These are phyloP conservation scores for Prolemur simus DNA, from an alignment of 2,113 vertebrate species.

Conservation along the genomic window DNA sequence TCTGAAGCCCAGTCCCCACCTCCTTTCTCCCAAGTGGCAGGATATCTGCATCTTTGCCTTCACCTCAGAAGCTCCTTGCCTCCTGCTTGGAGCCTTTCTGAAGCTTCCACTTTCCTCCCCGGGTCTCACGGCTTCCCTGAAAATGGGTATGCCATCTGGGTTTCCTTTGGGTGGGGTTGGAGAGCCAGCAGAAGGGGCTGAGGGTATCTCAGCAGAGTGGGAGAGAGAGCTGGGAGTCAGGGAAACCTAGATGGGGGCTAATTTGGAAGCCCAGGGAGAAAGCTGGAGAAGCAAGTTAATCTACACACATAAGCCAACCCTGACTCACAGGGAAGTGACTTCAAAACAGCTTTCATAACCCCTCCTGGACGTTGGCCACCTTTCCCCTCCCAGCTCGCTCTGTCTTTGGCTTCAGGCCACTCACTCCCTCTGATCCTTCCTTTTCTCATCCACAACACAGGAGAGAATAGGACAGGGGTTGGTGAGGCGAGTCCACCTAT, in stretches of 20 bases:
- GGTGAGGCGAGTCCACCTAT: background rate
- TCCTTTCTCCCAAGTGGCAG: background rate
- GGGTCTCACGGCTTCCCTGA: background rate
- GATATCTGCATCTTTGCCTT: background rate
- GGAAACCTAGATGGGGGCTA: background rate
- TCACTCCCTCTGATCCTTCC: background rate
- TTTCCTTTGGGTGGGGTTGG: background rate
- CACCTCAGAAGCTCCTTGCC: background rate
- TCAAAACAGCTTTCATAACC: constrained; percentile 56
- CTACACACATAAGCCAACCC: constrained; percentile 18
- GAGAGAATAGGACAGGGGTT: background rate
- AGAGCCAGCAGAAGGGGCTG: background rate
- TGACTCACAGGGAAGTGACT: constrained; percentile 69
- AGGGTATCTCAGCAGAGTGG: background rate
- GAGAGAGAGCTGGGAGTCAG: background rate
- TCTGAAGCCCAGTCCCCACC: background rate
- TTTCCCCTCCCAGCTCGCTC: constrained; percentile 19
- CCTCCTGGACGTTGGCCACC: constrained; percentile 9
- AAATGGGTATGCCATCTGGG: background rate
- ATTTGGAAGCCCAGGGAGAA: constrained; percentile 15
- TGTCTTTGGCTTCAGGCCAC: constrained; percentile 36
- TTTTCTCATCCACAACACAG: background rate
- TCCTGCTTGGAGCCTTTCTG: background rate
- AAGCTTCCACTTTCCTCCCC: background rate
- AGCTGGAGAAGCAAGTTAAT: constrained; percentile 62